Evolutionary conservation across 2,113 vertebrate genomes (phyloP).

Genomic region (Neolamprologus toae): DNA sequence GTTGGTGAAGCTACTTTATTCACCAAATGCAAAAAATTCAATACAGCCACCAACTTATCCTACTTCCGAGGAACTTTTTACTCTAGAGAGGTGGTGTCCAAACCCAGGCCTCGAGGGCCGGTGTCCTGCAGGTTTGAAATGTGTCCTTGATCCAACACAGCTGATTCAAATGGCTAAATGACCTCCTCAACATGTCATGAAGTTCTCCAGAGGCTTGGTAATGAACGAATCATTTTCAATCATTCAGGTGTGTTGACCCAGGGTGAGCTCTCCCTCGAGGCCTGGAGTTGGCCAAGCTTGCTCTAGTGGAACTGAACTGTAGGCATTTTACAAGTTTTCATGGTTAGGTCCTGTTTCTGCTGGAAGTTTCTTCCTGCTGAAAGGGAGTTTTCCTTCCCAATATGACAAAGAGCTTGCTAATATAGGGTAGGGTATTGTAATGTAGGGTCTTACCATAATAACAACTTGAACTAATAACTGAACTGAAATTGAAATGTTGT

Average conservation of each 20-base stretch:
- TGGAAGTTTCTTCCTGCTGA: background rate
- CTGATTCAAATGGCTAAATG: background rate
- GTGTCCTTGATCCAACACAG: background rate
- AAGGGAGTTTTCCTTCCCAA: background rate
- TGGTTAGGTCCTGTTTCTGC: background rate
- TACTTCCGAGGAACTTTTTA: background rate
- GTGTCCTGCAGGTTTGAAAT: background rate
- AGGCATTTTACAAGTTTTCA: background rate
- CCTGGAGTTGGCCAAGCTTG: background rate
- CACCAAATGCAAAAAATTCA: background rate
- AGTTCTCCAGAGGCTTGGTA: background rate
- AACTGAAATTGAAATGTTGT: background rate
- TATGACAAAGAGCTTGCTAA: background rate
- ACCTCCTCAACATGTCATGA: background rate
- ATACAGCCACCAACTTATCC: background rate
- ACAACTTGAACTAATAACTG: background rate
- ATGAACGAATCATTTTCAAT: rapidly evolving
- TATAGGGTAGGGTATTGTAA: background rate
- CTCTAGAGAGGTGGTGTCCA: background rate
- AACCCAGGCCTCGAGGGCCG: background rate
- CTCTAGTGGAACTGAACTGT: background rate
- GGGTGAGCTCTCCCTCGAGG: background rate
- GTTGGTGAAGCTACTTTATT: background rate
- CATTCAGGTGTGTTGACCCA: background rate
- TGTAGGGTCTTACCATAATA: background rate